phyloP scores from a whole-genome alignment of 2,888 invertebrate genomes.

The Drosophila imparisetae region DNA sequence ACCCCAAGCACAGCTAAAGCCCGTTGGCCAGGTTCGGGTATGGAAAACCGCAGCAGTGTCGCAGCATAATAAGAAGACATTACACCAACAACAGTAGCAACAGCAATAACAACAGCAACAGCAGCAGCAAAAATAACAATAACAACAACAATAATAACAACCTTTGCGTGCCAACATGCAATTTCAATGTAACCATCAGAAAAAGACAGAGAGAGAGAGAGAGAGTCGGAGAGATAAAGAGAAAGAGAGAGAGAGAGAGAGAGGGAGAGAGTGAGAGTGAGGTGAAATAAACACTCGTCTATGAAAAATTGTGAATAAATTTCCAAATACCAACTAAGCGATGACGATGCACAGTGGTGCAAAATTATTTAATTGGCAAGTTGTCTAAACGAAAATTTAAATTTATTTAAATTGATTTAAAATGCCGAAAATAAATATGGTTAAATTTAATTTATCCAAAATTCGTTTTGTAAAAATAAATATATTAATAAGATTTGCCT shows the following conservation, averaged over 20 bases:
- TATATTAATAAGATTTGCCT: not conserved
- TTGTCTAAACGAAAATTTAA: not conserved
- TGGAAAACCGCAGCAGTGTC: slow-evolving; percentile 67
- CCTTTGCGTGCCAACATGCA: slow-evolving; percentile 84
- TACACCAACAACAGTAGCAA: slow-evolving; percentile 70
- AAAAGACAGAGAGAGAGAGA: slow-evolving; percentile 1
- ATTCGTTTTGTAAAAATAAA: not conserved
- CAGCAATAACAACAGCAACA: slow-evolving; percentile 46
- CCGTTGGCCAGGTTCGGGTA: slow-evolving; percentile 34
- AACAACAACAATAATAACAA: slow-evolving; percentile 49
- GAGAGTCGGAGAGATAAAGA: not conserved
- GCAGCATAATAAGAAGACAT: slow-evolving; percentile 80
- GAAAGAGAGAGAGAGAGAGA: not conserved
- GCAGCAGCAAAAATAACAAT: slow-evolving; percentile 36
- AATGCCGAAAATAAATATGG: not conserved
- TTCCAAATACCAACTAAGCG: slow-evolving; percentile 66
- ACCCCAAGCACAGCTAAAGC: slow-evolving; percentile 4
- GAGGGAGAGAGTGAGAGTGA: not conserved
- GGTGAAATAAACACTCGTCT: slow-evolving; percentile 59
- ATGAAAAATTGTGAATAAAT: slow-evolving; percentile 77
- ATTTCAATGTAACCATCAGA: slow-evolving; percentile 79
- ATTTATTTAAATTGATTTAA: not conserved
- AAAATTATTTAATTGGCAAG: not conserved
- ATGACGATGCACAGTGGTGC: slow-evolving; percentile 50
- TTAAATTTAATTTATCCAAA: not conserved